phyloP scores from a whole-genome alignment of 2,888 invertebrate species.

The Ochropleura leucogaster region DNA sequence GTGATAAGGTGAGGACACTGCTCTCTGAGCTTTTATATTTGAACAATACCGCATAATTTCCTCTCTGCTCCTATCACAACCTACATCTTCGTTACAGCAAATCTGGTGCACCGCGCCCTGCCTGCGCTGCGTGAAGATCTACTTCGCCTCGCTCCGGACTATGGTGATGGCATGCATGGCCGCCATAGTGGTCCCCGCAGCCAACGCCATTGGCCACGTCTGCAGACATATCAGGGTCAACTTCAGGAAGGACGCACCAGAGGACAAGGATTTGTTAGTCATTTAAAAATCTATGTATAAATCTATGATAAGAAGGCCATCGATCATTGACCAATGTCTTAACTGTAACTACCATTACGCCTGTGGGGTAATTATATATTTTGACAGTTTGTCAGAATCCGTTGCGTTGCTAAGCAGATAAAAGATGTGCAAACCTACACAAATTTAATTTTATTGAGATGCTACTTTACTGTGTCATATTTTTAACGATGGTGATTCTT shows the following conservation, averaged over 20 bases:
- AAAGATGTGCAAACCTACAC: no score
- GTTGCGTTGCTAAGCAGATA: no score
- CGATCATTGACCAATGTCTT: background rate
- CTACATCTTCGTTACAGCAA: conserved; percentile 86
- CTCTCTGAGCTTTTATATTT: background rate
- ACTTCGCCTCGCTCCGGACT: conserved; percentile 91
- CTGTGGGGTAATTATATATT: background rate
- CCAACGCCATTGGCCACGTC: conserved; percentile 91
- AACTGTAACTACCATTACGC: background rate
- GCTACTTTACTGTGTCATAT: conserved; percentile 1
- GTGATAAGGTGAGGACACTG: background rate
- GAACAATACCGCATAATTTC: background rate
- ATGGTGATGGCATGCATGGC: conserved; percentile 90
- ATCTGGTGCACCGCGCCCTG: conserved; percentile 94
- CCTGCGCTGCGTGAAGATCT: conserved; percentile 92
- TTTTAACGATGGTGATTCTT: background rate
- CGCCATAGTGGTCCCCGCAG: conserved; percentile 91
- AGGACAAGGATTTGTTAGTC: conserved; percentile 83
- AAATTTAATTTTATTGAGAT: background rate
- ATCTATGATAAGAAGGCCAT: background rate
- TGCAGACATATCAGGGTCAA: conserved; percentile 91
- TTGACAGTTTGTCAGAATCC: no score
- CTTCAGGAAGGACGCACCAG: conserved; percentile 89
- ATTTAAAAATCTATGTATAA: no score
- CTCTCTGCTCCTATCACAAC: background rate